Evolutionary conservation across 2,113 vertebrate species (phyloP).

Genomic region (Rhegmatorhina hoffmannsi): DNA sequence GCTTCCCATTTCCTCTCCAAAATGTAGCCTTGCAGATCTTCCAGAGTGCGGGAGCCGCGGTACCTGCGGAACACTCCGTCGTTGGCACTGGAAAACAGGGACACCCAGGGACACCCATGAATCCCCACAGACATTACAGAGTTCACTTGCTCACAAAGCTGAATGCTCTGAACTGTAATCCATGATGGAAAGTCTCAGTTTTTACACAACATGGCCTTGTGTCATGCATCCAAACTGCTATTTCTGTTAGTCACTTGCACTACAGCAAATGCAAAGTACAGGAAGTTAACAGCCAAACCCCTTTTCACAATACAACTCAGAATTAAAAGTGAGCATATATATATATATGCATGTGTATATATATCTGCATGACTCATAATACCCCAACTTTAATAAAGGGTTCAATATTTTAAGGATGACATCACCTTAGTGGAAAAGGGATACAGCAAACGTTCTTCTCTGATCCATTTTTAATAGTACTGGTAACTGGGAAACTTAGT

Average conservation of each 20-base stretch:
- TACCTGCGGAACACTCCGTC: slow-evolving; percentile 86
- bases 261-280: neutral
- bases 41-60: slow-evolving; percentile 78
- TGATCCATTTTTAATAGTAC: neutral
- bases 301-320: neutral
- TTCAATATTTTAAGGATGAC: neutral
- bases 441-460: neutral
- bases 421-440: neutral
- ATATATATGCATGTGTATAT: no score
- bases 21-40: slow-evolving; percentile 84
- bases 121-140: fast-evolving
- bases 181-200: neutral
- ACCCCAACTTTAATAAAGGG: neutral
- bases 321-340: neutral
- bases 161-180: neutral
- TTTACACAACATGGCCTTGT: neutral
- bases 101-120: neutral
- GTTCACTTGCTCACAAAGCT: neutral
- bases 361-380: fast-evolving
- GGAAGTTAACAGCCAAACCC: neutral
- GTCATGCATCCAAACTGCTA: neutral
- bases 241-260: neutral
- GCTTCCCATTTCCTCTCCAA: slow-evolving; percentile 83
- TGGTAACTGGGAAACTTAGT: neutral
- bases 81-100: slow-evolving; percentile 75